Conservation (phyloP, 2,113 vertebrate genomes). For the Murina feae region DNA sequence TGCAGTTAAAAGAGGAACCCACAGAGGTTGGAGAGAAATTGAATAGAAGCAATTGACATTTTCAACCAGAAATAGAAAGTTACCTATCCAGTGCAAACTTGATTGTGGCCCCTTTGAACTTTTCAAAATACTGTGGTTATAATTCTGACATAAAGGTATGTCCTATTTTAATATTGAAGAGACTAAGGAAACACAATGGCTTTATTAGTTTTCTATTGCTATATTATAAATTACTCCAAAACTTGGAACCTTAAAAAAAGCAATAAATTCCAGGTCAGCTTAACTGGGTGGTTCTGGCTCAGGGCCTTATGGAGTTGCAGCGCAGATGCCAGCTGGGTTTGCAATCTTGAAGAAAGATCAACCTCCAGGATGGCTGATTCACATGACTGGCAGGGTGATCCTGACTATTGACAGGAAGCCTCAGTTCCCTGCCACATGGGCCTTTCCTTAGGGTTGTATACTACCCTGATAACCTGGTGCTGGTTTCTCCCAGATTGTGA, state of each 20-base stretch:
- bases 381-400: background rate
- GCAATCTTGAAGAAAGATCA: background rate
- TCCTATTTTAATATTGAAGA: conserved; percentile 3
- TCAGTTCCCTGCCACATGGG: background rate
- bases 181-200: background rate
- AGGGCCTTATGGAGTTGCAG: background rate
- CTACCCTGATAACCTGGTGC: background rate
- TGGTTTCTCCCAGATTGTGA: background rate
- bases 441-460: background rate
- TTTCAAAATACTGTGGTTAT: background rate
- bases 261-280: background rate
- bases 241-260: background rate
- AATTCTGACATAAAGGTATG: conserved; percentile 8
- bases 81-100: background rate
- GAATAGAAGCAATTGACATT: background rate
- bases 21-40: background rate
- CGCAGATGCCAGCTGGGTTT: background rate
- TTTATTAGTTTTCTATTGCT: background rate
- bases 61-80: conserved; percentile 21
- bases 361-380: background rate
- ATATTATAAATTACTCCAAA: background rate
- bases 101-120: background rate
- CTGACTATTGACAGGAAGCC: background rate
- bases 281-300: background rate
- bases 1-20: background rate